A percentile compares a stretch with the other conserved stretches of the same genome.
Evolutionary conservation across 2,888 invertebrate species (phyloP).

Genomic region (Scrobipalpa atriplicella): DNA sequence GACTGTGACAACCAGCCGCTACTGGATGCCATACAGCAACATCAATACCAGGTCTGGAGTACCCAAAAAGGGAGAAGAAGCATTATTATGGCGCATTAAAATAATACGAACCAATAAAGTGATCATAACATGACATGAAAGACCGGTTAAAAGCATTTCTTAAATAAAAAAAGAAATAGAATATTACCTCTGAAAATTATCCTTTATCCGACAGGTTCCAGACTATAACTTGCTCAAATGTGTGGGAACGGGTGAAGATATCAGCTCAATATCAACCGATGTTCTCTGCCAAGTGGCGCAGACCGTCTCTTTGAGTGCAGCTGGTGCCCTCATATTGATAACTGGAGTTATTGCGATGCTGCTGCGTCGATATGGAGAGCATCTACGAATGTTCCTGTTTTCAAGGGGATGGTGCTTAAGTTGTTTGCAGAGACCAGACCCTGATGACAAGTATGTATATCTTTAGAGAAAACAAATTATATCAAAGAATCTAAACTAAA

Average conservation of each 20-base stretch:
- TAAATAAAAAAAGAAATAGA: too few relatives aligned
- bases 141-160: too few relatives aligned
- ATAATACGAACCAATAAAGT: too few relatives aligned
- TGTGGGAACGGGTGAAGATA: neutral
- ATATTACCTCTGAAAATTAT: too few relatives aligned
- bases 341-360: neutral
- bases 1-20: conserved; percentile 36
- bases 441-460: conserved; percentile 10
- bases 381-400: neutral
- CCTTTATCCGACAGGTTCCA: neutral
- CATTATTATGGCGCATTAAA: too few relatives aligned
- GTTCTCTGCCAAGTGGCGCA: neutral
- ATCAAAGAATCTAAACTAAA: too few relatives aligned
- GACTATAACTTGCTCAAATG: conserved; percentile 9
- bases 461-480: neutral
- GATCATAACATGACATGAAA: too few relatives aligned
- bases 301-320: neutral
- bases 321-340: neutral
- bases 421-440: neutral
- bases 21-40: conserved; percentile 23
- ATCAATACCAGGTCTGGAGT: conserved; percentile 15
- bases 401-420: conserved; percentile 17
- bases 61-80: too few relatives aligned
- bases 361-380: neutral
- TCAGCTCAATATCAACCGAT: conserved; percentile 9